Evolutionary conservation across 2,113 vertebrate species (phyloP).

Genomic region (Malurus elegans): DNA sequence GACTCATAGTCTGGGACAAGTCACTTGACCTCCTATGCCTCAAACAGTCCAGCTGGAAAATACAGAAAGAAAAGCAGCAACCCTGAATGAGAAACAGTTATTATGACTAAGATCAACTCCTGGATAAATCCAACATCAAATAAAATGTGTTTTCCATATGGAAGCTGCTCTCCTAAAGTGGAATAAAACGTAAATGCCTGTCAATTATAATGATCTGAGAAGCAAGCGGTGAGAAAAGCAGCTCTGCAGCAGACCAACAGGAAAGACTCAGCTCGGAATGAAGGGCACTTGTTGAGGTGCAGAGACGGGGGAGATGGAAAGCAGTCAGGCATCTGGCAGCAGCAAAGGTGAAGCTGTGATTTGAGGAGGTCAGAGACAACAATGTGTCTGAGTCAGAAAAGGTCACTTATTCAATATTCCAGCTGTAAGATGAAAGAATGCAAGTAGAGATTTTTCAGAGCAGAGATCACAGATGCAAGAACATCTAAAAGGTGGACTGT

Average conservation of each 20-base stretch:
- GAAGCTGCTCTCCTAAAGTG: slow-evolving; percentile 24
- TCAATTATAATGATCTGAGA: slow-evolving; percentile 28
- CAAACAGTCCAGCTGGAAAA: slow-evolving; percentile 53
- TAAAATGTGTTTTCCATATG: slow-evolving; percentile 64
- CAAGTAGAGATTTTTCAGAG: slow-evolving; percentile 19
- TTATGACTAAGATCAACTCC: slow-evolving; percentile 43
- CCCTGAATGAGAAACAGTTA: slow-evolving; percentile 14
- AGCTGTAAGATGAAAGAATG: slow-evolving; percentile 54
- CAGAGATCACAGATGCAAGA: slow-evolving; percentile 39
- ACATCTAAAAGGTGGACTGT: slow-evolving; percentile 3
- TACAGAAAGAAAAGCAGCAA: slow-evolving; percentile 39
- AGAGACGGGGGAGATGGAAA: slow-evolving; percentile 5
- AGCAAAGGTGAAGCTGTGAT: slow-evolving; percentile 37
- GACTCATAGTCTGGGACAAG: slow-evolving; percentile 46
- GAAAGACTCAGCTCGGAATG: not conserved
- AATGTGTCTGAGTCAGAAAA: slow-evolving; percentile 31
- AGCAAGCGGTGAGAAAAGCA: slow-evolving; percentile 14
- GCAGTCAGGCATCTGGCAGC: slow-evolving; percentile 29
- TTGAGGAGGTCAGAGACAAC: slow-evolving; percentile 51
- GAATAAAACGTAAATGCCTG: slow-evolving; percentile 46
- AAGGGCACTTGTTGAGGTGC: slow-evolving; percentile 10
- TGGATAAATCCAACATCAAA: slow-evolving; percentile 41
- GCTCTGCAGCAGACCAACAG: not conserved
- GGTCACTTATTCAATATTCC: slow-evolving; percentile 50
- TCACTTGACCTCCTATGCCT: slow-evolving; percentile 48